Conservation (phyloP, 2,113 vertebrate species). For the Tyrannus savana region DNA sequence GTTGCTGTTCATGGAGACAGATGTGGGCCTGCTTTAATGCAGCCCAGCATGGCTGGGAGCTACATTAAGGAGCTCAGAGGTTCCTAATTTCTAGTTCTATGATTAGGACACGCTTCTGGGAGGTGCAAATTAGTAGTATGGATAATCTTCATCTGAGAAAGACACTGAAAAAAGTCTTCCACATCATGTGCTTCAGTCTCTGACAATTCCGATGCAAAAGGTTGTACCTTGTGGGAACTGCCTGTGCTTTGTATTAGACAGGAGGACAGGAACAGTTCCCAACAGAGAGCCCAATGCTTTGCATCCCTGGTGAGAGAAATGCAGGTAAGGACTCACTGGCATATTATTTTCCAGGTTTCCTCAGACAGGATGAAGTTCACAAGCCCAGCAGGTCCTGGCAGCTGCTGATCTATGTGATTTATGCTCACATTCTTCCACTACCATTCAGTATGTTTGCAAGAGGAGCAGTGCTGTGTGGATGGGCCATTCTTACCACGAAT, state of each 20-base stretch:
- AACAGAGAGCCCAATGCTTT: neutral
- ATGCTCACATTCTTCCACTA: neutral
- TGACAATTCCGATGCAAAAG: neutral
- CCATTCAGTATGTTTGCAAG: neutral
- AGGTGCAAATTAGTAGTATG: neutral
- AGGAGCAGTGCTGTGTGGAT: neutral
- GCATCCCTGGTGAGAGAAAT: neutral
- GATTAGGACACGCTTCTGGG: neutral
- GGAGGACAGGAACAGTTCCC: neutral
- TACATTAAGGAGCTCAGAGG: neutral
- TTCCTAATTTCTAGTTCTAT: neutral
- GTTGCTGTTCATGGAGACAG: neutral
- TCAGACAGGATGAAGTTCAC: neutral
- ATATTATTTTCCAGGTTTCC: neutral
- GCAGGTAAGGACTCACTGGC: neutral
- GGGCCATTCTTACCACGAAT: neutral
- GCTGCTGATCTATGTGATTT: neutral
- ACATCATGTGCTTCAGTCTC: neutral
- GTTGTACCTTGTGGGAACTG: neutral
- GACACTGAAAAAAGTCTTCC: neutral
- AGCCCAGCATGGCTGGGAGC: neutral
- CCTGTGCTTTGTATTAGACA: neutral
- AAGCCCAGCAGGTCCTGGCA: neutral
- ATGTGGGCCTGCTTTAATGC: neutral
- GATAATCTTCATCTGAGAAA: neutral